Base-by-base conservation (phyloP, 1,140 invertebrate species). In the Drosophila bipectinata region DNA sequence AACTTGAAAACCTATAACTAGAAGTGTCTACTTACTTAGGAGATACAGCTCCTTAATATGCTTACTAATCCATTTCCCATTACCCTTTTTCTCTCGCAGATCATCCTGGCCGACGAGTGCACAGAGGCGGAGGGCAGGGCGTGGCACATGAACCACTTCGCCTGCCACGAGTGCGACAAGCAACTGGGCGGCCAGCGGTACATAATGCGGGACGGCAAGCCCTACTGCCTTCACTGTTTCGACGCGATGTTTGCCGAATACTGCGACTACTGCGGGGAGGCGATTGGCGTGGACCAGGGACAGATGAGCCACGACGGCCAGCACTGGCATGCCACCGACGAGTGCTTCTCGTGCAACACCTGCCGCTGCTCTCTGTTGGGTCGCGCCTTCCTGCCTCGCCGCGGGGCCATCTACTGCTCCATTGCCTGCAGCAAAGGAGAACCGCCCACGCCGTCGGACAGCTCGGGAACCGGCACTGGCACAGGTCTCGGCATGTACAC, bases 121-220 rank as follows among this genome's bases (percentile, higher is more conserved):
- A 99, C 98, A 9, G 98, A 99, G 92, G 99, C 98, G 1, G 99
- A 99, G 92, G 98, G 98, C 9, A 94, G 97, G 72, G 98, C 98
- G 45, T 99, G 98, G 98, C 98, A 99, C 92, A 99, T 99, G 97
- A 96, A 97, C 79, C 98, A 99, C 92, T 99, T 99, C 92, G 97
- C 97, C 3, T 99, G 99, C 90, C 96, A 97, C 67, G 97, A 99
- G 91, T 99, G 99, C 93, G 96, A 98, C 91, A 93, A 95, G 63
- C 97, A 98, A 92, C 94, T 99, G 26, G 98, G 98, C 4, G 99
- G 98, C 0, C 97, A 99, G 92, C 94, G 98, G 30, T 99, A 99
- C 93, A 98, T 99, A 76, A 99, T 99, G 98, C 93, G 97, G 18
- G 97, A 99, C 66, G 96, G 96, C 12, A 94, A 97, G 12, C 98